Base-by-base conservation (phyloP, 2,888 invertebrate species). In the Geophilus truncorum region DNA sequence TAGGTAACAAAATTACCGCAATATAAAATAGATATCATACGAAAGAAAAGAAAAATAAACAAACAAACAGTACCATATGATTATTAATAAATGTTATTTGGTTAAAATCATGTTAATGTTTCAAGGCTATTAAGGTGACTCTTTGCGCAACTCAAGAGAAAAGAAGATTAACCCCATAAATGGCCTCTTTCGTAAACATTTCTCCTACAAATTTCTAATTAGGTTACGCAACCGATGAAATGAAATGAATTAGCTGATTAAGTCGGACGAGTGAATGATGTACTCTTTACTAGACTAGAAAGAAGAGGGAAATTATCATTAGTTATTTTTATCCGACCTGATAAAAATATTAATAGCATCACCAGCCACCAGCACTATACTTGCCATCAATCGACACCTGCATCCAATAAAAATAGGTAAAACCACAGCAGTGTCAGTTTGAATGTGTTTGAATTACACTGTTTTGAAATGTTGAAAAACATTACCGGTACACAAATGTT, bases 161-260 rank as follows among this genome's bases (percentile, higher is more conserved):
- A 70, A 70, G 70, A 70, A 70, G 70, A 70, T 70, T 70, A 70
- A 70, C 70, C 57, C 25, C 70, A 70, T 70, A 70, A 70, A 28
- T 23, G 28, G 70, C 70, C 28, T 70, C 25, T 70, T 70, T 70
- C 70, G 28, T 21, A 70, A 70, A 70, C 28, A 70, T 28, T 23
- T 70, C 9, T 51, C 51, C 21, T 21, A 51, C 5, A 45, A 62
- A 25, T 21, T 70, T 70, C 0, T 28, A 70, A 70, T 70, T 9
- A 70, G 70, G 25, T 70, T 70, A 23, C 28, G n/a, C n/a, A 70
- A 70, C 70, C 51, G 51, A 18, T 51, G 18, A 45, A 45, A n/a
- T 25, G 15, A 70, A 70, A 23, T 28, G 28, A 23, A 70, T 70
- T 70, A 70, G 12, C 70, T 25, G 70, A 70, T 70, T 70, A 28